phyloP scores from a whole-genome alignment of 2,888 invertebrate species.

The Pristionchus maxplancki region DNA sequence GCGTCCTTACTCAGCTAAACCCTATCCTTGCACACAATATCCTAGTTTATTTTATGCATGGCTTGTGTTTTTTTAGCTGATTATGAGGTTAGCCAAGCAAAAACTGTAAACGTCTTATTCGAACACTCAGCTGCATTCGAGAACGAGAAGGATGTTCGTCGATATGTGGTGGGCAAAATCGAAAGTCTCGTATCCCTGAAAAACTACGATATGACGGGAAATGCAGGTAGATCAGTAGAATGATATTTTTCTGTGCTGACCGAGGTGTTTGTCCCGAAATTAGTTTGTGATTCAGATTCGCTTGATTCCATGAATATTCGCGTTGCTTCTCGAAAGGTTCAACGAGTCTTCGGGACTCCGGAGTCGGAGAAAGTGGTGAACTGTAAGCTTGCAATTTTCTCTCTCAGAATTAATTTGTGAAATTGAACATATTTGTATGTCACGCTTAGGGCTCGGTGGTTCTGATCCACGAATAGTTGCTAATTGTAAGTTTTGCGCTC shows the following conservation, averaged over 20 bases:
- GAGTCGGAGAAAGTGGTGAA: conserved; percentile 95
- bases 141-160: conserved; percentile 92
- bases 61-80: background rate
- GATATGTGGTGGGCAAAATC: conserved; percentile 95
- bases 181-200: conserved; percentile 90
- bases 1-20: too few relatives aligned
- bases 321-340: conserved; percentile 87
- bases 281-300: conserved; percentile 82
- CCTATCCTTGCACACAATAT: too few relatives aligned
- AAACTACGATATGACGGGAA: conserved; percentile 51
- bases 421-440: too few relatives aligned
- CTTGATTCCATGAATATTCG: conserved; percentile 67
- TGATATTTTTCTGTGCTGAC: too few relatives aligned
- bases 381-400: conserved; percentile 82
- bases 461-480: too few relatives aligned
- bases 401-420: background rate
- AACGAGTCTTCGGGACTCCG: conserved; percentile 91
- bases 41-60: background rate
- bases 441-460: too few relatives aligned
- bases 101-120: background rate
- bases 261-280: background rate
- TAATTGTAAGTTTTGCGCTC: too few relatives aligned
- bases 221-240: conserved; percentile 46
- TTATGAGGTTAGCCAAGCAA: background rate
- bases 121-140: conserved; percentile 85